These are phyloP conservation scores for Leuciscus waleckii DNA, from an alignment of 2,797 vertebrate species.

Conservation along the genomic window DNA sequence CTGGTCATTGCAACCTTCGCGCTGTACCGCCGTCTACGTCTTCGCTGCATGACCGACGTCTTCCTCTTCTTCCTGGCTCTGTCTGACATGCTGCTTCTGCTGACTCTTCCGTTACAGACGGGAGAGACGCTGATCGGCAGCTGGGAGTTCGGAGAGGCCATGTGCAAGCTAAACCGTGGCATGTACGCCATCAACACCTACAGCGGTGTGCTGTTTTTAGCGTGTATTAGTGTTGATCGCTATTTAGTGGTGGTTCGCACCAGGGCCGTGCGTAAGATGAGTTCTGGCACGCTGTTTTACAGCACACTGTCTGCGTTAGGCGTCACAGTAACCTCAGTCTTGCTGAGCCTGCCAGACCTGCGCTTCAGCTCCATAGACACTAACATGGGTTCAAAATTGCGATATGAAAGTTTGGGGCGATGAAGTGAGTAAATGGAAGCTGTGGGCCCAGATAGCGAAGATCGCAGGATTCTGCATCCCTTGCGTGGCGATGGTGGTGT, in stretches of 20 bases:
- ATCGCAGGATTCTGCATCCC: conserved; percentile 84
- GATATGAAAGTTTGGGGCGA: conserved; percentile 65
- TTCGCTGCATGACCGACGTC: conserved; percentile 82
- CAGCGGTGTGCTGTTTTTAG: conserved; percentile 88
- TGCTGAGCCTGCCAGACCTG: conserved; percentile 87
- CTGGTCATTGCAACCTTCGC: conserved; percentile 87
- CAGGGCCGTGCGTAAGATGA: conserved; percentile 69
- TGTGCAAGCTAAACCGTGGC: conserved; percentile 79
- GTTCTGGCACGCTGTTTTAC: conserved; percentile 57
- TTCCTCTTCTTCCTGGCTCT: conserved; percentile 89
- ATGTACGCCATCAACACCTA: conserved; percentile 88
- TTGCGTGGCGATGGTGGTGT: conserved; percentile 82
- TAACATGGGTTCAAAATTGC: conserved; percentile 62
- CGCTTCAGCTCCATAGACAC: conserved; percentile 72
- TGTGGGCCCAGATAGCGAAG: conserved; percentile 74
- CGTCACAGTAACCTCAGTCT: conserved; percentile 78
- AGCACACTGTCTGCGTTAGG: conserved; percentile 69
- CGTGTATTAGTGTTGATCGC: conserved; percentile 90
- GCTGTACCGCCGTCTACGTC: conserved; percentile 70
- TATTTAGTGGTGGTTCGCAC: conserved; percentile 85
- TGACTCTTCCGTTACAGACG: conserved; percentile 82
- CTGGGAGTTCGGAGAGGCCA: conserved; percentile 72
- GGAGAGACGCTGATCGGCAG: conserved; percentile 63
- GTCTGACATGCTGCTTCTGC: conserved; percentile 87
- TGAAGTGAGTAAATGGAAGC: conserved; percentile 63